phyloP scores from a whole-genome alignment of 2,113 vertebrate species.

The Pleuronectes platessa region DNA sequence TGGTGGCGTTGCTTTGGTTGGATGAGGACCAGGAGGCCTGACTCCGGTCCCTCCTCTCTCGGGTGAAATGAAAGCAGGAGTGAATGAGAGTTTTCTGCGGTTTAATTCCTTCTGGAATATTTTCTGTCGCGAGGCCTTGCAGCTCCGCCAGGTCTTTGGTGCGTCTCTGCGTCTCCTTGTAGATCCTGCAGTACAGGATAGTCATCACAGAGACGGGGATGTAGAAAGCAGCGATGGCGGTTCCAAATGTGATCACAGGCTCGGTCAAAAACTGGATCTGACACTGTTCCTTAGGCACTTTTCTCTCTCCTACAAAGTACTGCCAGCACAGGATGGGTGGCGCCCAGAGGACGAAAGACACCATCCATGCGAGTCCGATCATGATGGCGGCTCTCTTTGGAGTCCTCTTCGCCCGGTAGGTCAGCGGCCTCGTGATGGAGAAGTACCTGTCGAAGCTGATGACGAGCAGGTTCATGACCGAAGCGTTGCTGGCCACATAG shows the following conservation, averaged over 20 bases:
- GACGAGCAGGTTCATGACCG: constrained; percentile 97
- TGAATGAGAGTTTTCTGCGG: constrained; percentile 85
- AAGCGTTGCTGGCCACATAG: constrained; percentile 98
- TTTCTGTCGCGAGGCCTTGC: constrained; percentile 88
- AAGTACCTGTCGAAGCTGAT: constrained; percentile 99
- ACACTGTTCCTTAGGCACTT: constrained; percentile 88
- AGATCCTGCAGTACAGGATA: constrained; percentile 96
- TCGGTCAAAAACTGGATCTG: constrained; percentile 97
- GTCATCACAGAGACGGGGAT: constrained; percentile 98
- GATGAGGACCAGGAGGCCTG: constrained; percentile 96
- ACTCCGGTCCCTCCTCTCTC: constrained; percentile 84
- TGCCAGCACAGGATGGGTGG: constrained; percentile 98
- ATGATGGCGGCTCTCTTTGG: constrained; percentile 94
- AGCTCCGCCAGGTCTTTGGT: constrained; percentile 97
- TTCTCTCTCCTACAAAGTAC: constrained; percentile 93
- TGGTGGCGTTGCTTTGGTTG: constrained; percentile 88
- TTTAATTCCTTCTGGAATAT: constrained; percentile 82
- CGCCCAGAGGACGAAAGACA: constrained; percentile 96
- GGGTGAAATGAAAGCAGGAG: constrained; percentile 90
- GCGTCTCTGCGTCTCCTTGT: constrained; percentile 95
- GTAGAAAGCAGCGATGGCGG: constrained; percentile 98
- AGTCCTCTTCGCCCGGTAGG: constrained; percentile 95
- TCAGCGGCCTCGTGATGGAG: constrained; percentile 97
- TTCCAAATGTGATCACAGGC: constrained; percentile 96
- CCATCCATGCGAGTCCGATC: constrained; percentile 96